Conservation (phyloP, 2,113 vertebrate species). For the Solea senegalensis region DNA sequence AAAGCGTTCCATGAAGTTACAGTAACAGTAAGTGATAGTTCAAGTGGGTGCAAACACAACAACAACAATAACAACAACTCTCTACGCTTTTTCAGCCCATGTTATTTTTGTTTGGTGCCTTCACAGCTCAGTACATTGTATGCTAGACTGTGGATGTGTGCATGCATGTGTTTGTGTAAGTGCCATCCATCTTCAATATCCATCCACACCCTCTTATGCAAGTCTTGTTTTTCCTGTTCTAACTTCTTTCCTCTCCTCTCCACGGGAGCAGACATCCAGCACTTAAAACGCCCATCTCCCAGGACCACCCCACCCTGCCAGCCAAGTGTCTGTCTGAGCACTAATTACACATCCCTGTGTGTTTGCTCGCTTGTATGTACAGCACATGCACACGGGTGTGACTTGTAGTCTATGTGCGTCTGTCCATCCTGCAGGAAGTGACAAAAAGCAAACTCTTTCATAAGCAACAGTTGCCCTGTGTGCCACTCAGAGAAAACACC, state of each 20-base stretch:
- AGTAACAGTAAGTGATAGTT: too few species aligned
- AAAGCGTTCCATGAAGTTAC: background rate
- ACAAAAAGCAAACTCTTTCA: slow-evolving; percentile 53
- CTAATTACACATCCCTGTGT: slow-evolving; percentile 55
- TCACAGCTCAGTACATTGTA: slow-evolving; percentile 55
- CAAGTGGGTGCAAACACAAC: background rate
- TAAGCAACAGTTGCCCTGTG: slow-evolving; percentile 59
- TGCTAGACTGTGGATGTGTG: slow-evolving; percentile 51
- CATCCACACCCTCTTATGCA: slow-evolving; percentile 73
- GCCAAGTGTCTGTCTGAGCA: slow-evolving; percentile 46
- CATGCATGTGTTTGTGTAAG: slow-evolving; percentile 58
- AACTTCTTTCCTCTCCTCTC: slow-evolving; percentile 51
- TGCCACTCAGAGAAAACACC: slow-evolving; percentile 46
- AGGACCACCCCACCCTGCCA: slow-evolving; percentile 66
- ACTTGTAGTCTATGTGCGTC: slow-evolving; percentile 24
- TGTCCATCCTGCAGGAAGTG: slow-evolving; percentile 58
- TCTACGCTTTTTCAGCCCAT: slow-evolving; percentile 43
- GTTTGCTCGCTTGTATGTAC: slow-evolving; percentile 27
- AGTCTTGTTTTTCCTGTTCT: slow-evolving; percentile 71
- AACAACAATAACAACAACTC: slow-evolving; percentile 10
- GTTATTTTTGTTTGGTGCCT: slow-evolving; percentile 56
- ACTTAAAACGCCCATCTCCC: slow-evolving; percentile 70
- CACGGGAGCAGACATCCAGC: slow-evolving; percentile 44
- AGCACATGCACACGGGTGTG: slow-evolving; percentile 27
- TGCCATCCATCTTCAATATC: slow-evolving; percentile 77